These are phyloP conservation scores for Hippoglossus hippoglossus DNA, from an alignment of 2,797 vertebrate genomes.

Conservation along the genomic window DNA sequence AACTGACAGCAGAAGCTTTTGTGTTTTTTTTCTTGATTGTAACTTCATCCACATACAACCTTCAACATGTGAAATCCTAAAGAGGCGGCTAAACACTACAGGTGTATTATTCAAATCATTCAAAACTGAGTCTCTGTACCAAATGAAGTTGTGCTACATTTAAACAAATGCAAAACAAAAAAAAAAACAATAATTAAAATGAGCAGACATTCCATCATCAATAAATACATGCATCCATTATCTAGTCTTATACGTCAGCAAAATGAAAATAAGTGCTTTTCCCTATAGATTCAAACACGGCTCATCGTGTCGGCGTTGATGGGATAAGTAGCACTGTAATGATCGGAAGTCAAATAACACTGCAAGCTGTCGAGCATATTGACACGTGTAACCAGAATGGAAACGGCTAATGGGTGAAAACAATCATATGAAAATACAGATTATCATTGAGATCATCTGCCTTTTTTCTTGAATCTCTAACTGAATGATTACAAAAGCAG, in stretches of 20 bases:
- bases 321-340: conserved; percentile 34
- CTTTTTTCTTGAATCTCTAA: conserved; percentile 27
- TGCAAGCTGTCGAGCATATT: conserved; percentile 57
- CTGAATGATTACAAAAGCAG: conserved; percentile 60
- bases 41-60: conserved; percentile 49
- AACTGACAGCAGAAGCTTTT: conserved; percentile 39
- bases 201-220: conserved; percentile 78
- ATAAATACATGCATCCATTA: conserved; percentile 84
- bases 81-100: conserved; percentile 33
- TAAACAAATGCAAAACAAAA: conserved; percentile 46
- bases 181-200: background rate
- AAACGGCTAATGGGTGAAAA: conserved; percentile 55
- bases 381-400: conserved; percentile 46
- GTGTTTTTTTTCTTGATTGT: conserved; percentile 34
- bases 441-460: conserved; percentile 31
- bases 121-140: conserved; percentile 47
- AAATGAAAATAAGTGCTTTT: conserved; percentile 56
- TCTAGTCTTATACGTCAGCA: conserved; percentile 56
- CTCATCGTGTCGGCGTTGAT: conserved; percentile 39
- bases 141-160: conserved; percentile 57
- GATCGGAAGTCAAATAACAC: conserved; percentile 56
- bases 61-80: conserved; percentile 58
- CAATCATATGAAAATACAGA: conserved; percentile 51
- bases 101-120: conserved; percentile 50
- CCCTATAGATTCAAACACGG: conserved; percentile 44